Conservation (phyloP, 1,140 invertebrate genomes). For the Bombus breviceps region DNA sequence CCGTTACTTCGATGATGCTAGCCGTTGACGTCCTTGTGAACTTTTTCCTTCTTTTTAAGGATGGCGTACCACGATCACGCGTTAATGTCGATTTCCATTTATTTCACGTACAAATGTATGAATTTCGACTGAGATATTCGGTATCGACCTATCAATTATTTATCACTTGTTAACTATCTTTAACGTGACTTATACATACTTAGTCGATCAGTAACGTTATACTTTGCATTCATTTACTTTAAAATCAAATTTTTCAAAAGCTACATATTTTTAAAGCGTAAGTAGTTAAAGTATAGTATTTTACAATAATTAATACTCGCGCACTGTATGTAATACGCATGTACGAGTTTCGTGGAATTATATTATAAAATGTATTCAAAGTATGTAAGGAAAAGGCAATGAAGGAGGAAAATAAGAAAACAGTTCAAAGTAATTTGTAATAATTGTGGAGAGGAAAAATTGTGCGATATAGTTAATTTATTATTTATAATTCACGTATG, state of each 20-base stretch:
- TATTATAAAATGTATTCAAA: neutral
- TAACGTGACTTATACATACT: neutral
- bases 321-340: neutral
- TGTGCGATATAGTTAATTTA: too few relatives aligned
- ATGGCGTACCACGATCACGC: neutral
- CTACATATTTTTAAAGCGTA: too few relatives aligned
- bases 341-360: neutral
- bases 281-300: too few relatives aligned
- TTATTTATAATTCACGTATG: neutral
- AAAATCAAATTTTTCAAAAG: neutral
- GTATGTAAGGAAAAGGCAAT: neutral
- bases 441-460: neutral
- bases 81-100: constrained; percentile 5
- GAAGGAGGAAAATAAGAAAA: neutral
- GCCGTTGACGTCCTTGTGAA: constrained; percentile 24
- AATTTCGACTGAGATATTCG: neutral
- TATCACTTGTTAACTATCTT: neutral
- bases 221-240: neutral
- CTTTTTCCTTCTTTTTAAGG: constrained; percentile 10
- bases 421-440: neutral
- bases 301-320: neutral
- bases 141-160: constrained; percentile 1
- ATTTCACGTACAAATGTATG: neutral
- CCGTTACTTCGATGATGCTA: constrained; percentile 39
- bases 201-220: neutral